Percentiles rank a stretch among this genome's conserved stretches.
phyloP scores from a whole-genome alignment of 1,140 invertebrate species.

The Psilanteris sp. region DNA sequence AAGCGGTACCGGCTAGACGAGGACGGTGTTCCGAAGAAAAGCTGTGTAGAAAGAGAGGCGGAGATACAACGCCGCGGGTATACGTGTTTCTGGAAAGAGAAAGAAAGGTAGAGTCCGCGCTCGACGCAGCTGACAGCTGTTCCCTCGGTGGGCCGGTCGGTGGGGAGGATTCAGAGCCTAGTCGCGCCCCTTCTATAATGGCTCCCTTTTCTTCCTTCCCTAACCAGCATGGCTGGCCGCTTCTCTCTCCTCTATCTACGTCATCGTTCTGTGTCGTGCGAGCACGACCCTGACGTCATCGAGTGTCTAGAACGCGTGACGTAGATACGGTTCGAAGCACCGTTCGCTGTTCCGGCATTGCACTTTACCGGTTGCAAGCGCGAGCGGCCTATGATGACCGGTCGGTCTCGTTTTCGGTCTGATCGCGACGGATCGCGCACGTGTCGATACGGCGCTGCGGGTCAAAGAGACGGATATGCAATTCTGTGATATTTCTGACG shows the following conservation, averaged over 20 bases:
- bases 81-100: conserved; percentile 65
- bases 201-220: conserved; percentile 81
- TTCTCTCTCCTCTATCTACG: conserved; percentile 67
- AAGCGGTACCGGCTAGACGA: conserved; percentile 11
- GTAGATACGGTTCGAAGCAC: conserved; percentile 69
- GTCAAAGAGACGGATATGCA: too few species aligned
- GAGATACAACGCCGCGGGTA: conserved; percentile 7
- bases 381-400: too few species aligned
- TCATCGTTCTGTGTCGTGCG: conserved; percentile 55
- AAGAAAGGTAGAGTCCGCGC: conserved; percentile 73
- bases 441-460: too few species aligned
- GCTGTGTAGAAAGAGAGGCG: conserved; percentile 24
- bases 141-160: conserved; percentile 80
- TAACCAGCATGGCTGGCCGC: conserved; percentile 79
- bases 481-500: too few species aligned
- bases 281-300: conserved; percentile 73
- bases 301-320: conserved; percentile 70
- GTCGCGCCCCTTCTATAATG: conserved; percentile 81
- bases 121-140: conserved; percentile 79
- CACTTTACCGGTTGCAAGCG: conserved; percentile 14
- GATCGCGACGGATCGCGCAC: too few species aligned
- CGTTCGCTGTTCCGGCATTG: conserved; percentile 45
- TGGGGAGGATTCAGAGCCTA: conserved; percentile 80
- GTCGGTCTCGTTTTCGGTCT: too few species aligned
- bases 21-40: conserved; percentile 23